Conservation (phyloP, 2,888 invertebrate species). For the Merodon equestris region DNA sequence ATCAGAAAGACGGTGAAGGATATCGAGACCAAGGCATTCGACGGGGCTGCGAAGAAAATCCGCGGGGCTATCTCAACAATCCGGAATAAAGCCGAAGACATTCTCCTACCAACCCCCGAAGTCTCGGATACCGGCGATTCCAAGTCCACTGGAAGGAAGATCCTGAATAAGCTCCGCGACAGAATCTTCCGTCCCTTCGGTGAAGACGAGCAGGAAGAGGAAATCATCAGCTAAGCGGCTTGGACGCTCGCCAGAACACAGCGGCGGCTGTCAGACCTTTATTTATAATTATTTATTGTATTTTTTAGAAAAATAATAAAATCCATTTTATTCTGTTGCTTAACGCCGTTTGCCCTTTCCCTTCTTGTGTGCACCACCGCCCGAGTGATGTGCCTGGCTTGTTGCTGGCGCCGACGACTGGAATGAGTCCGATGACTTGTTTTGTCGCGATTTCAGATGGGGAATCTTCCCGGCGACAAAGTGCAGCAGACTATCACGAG, state of each 20-base stretch:
- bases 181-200: conserved; percentile 33
- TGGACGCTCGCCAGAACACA: not conserved
- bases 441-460: conserved; percentile 90
- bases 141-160: conserved; percentile 2
- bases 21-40: conserved; percentile 41
- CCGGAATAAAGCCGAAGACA: conserved; percentile 32
- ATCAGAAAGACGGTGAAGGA: conserved; percentile 43
- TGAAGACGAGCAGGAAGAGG: conserved; percentile 12
- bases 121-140: not conserved
- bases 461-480: conserved; percentile 92
- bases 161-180: conserved; percentile 43
- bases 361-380: conserved; percentile 74
- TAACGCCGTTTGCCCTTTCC: conserved; percentile 77
- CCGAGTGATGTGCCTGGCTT: conserved; percentile 39
- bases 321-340: conserved; percentile 21
- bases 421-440: conserved; percentile 72
- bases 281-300: conserved; percentile 59
- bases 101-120: conserved; percentile 24
- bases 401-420: conserved; percentile 42
- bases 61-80: conserved; percentile 42
- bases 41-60: conserved; percentile 41
- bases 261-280: not conserved
- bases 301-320: conserved; percentile 46
- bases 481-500: conserved; percentile 87
- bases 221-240: not conserved